Conservation (phyloP, 2,888 invertebrate species). For the Drosophila mettleri region DNA sequence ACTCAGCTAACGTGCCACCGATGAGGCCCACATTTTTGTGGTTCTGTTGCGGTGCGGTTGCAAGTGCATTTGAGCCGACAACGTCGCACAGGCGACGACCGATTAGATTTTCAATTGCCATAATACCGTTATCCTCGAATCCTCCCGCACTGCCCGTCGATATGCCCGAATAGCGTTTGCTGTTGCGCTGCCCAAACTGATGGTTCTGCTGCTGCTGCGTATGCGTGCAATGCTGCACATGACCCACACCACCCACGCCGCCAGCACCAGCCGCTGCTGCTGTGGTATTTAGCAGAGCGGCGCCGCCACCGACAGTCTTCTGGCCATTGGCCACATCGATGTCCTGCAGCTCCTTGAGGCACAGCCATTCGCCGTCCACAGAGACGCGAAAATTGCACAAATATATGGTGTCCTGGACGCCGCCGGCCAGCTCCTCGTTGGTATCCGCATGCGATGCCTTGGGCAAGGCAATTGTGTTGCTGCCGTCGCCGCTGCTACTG, state of each 20-base stretch:
- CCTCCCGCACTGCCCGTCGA: conserved; percentile 52
- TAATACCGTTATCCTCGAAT: conserved; percentile 83
- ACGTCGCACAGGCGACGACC: conserved; percentile 82
- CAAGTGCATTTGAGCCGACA: conserved; percentile 73
- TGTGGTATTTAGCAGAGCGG: conserved; percentile 42
- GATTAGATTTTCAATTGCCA: conserved; percentile 84
- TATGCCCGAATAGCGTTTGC: conserved; percentile 77
- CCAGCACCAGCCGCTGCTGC: conserved; percentile 4
- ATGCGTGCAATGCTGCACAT: conserved; percentile 47
- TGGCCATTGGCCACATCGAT: conserved; percentile 87
- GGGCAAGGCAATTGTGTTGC: conserved; percentile 83
- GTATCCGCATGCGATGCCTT: conserved; percentile 85
- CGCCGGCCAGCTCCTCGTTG: conserved; percentile 85
- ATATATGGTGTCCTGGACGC: conserved; percentile 98
- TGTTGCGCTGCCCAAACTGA: conserved; percentile 67
- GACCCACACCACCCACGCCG: conserved; percentile 13
- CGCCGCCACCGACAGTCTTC: conserved; percentile 83
- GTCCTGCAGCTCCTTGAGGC: conserved; percentile 96
- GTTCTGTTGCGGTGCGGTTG: conserved; percentile 65
- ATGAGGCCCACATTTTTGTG: conserved; percentile 83
- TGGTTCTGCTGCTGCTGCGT: conserved; percentile 36
- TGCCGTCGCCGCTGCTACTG: conserved; percentile 10
- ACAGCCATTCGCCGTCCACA: conserved; percentile 98
- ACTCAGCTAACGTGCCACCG: conserved; percentile 82
- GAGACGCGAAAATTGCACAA: conserved; percentile 98